Conservation (phyloP, 2,113 vertebrate species). For the Egretta garzetta region DNA sequence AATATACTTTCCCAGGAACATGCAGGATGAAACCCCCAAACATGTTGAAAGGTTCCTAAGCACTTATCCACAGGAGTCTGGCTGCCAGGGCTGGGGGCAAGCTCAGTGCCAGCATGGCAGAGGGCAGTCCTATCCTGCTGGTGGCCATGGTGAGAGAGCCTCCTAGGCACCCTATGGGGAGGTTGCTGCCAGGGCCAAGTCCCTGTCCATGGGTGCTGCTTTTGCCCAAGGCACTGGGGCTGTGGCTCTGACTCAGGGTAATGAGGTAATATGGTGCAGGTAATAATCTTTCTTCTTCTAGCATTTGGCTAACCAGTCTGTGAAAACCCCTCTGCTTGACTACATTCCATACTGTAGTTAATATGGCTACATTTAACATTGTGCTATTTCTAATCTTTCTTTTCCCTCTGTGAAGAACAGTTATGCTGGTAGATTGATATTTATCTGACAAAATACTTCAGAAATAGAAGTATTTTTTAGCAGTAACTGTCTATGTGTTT, state of each 20-base stretch:
- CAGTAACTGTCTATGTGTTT: background rate
- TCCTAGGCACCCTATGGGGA: background rate
- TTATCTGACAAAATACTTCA: background rate
- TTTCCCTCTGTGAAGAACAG: background rate
- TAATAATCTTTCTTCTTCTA: background rate
- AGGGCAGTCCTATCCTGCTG: background rate
- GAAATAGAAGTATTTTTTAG: background rate
- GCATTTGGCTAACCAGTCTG: background rate
- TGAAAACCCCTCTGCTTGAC: background rate
- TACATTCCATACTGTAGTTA: background rate
- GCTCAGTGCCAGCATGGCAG: accelerated
- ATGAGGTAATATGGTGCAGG: background rate
- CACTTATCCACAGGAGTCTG: accelerated
- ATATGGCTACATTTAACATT: background rate
- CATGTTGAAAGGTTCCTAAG: background rate
- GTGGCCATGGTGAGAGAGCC: background rate
- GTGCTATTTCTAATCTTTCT: background rate
- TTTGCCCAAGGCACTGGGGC: background rate
- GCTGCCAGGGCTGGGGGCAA: accelerated
- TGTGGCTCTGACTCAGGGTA: background rate
- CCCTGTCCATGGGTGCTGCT: accelerated
- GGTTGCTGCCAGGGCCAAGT: background rate
- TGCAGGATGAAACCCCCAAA: background rate
- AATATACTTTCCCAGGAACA: background rate
- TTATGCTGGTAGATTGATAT: background rate